Base-by-base conservation (phyloP, 2,888 invertebrate species). In the Caenorhabditis sulstoni region DNA sequence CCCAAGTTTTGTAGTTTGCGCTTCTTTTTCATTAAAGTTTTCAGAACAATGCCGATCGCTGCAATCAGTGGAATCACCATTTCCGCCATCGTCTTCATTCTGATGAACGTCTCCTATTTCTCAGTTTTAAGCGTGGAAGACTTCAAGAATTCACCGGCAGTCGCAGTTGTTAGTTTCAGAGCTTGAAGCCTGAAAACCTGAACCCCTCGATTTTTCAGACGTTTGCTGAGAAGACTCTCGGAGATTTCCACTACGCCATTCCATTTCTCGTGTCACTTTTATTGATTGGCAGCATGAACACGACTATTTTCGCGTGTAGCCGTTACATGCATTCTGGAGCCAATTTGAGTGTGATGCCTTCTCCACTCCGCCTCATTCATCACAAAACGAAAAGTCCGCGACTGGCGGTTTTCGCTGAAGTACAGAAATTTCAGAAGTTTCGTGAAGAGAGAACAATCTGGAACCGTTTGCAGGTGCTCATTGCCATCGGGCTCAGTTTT, bases 101-200 rank as follows among this genome's bases (percentile, higher is more conserved):
- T 95, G 88, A 95, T 95, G 9, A 96, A 96, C 91, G 92, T 96
- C 84, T 95, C 96, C 44, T 96, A 96, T 92, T 95, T 96, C 91
- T 94, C 94, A 0, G 95, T 96, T 18, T 93, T 96, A 22, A 93
- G 94, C 8, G 94, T 94, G 64, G 92, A 92, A 22, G 95, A 96
- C 91, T 94, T 96, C 93, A 92, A 94, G 84, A 92, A 93, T 39
- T 95, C 94, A 3, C 93, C 94, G 70, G 95, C 95, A 16, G 95
- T 96, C 0, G 96, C 96, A 62, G 95, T 94, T 91, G 95, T 14
- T 49, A 37, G 14, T 76, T 75, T 12, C 61, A 87, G 86, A 77
- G n/a, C n/a, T n/a, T n/a, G n/a, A n/a, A n/a, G n/a, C n/a, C n/a
- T n/a, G n/a, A n/a, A n/a, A n/a, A n/a, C n/a, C n/a, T n/a, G n/a